phyloP scores from a whole-genome alignment of 2,888 invertebrate genomes.

The Plutella xylostella region DNA sequence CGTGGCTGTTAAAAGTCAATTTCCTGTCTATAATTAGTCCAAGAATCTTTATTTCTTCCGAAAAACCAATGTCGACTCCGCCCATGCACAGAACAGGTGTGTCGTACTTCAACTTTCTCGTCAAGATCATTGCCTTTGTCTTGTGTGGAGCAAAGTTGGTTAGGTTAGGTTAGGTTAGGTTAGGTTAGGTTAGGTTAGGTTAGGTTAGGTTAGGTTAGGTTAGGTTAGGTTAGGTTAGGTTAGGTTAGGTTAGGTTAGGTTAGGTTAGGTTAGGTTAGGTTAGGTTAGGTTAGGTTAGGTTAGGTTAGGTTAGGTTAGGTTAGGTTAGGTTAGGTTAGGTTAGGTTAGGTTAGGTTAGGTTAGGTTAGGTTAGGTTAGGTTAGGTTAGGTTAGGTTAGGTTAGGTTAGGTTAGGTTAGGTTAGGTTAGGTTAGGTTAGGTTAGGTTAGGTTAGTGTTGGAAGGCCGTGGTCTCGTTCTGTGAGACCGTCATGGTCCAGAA shows the following conservation, averaged over 20 bases:
- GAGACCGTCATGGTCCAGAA: too few species aligned
- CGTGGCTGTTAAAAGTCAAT: too few species aligned
- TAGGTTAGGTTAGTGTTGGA: constrained; percentile 14
- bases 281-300: constrained; percentile 20
- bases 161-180: constrained; percentile 18
- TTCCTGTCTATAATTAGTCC: too few species aligned
- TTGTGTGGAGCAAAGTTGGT: constrained; percentile 19
- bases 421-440: constrained; percentile 20
- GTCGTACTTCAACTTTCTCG: too few species aligned
- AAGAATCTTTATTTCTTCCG: too few species aligned
- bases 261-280: constrained; percentile 22
- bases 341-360: constrained; percentile 17
- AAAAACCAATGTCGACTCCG: too few species aligned
- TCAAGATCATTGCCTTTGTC: too few species aligned
- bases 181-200: constrained; percentile 16
- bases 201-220: constrained; percentile 14
- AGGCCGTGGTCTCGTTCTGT: too few species aligned
- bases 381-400: constrained; percentile 21
- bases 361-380: constrained; percentile 20
- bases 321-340: constrained; percentile 18
- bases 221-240: constrained; percentile 21
- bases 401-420: constrained; percentile 20
- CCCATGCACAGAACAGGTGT: too few species aligned
- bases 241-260: constrained; percentile 21
- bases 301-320: constrained; percentile 18